Conservation (phyloP, 2,797 vertebrate species). For the Cirrhinus mrigala region DNA sequence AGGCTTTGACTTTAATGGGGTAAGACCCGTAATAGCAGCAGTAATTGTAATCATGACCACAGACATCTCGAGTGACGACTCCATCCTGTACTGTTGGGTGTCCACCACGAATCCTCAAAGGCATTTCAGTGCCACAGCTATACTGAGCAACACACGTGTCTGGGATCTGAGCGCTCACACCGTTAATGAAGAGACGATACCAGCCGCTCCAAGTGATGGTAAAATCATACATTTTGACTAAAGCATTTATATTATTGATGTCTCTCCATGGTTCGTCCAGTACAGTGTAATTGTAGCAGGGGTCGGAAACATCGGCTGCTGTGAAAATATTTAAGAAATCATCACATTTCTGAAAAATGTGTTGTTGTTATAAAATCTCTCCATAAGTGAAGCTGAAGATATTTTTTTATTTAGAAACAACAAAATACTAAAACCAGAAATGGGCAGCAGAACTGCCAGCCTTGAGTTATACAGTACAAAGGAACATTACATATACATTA, state of each 20-base stretch:
- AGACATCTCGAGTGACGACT: not conserved
- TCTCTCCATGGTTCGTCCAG: not conserved
- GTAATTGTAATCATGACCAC: not conserved
- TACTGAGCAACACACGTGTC: not conserved
- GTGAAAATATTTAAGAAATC: not conserved
- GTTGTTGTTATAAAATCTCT: too few relatives aligned
- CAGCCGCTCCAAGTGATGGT: conserved; percentile 23
- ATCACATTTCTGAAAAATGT: not conserved
- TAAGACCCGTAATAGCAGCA: not conserved
- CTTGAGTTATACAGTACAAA: too few relatives aligned
- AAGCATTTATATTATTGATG: not conserved
- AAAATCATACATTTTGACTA: not conserved
- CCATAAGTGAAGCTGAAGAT: too few relatives aligned
- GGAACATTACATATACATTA: too few relatives aligned
- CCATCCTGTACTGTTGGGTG: not conserved
- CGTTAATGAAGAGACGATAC: conserved; percentile 16
- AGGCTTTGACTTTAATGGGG: conserved; percentile 12
- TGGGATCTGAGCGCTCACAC: not conserved
- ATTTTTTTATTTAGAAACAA: too few relatives aligned
- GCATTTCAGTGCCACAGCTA: not conserved
- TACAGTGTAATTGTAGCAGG: not conserved
- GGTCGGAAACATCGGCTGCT: not conserved
- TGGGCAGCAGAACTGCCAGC: too few relatives aligned
- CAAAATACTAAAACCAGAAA: too few relatives aligned
- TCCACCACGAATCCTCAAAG: conserved; percentile 27